These are phyloP conservation scores for Mustela erminea DNA, from an alignment of 2,797 vertebrate species.

Conservation along the genomic window DNA sequence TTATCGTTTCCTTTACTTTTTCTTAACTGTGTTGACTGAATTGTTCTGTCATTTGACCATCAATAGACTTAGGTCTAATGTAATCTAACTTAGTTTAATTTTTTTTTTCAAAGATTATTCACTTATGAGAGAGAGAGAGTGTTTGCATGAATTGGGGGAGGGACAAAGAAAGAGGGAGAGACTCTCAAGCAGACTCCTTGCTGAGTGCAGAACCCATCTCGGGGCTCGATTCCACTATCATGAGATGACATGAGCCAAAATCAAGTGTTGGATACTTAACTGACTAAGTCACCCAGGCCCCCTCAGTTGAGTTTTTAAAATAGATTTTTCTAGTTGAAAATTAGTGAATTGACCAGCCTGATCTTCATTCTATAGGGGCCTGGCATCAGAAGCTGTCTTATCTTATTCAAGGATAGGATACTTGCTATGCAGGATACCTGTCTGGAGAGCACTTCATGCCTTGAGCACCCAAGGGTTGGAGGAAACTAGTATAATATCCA, in stretches of 20 bases:
- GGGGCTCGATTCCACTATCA: background rate
- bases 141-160: background rate
- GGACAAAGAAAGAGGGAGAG: background rate
- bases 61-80: background rate
- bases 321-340: constrained; percentile 20
- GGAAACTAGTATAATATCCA: background rate
- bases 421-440: accelerated
- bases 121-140: background rate
- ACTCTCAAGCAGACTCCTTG: background rate
- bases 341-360: background rate
- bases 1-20: background rate
- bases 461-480: background rate
- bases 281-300: background rate
- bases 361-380: background rate
- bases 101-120: background rate
- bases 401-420: background rate
- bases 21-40: background rate
- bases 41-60: background rate
- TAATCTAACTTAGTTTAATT: background rate
- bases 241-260: background rate
- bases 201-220: background rate
- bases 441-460: background rate
- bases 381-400: background rate
- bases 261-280: background rate
- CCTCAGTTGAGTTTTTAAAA: background rate